These are phyloP conservation scores for Agelas oroides DNA, from an alignment of 37 sponge, comb jelly and placozoan genomes.

Conservation along the genomic window DNA sequence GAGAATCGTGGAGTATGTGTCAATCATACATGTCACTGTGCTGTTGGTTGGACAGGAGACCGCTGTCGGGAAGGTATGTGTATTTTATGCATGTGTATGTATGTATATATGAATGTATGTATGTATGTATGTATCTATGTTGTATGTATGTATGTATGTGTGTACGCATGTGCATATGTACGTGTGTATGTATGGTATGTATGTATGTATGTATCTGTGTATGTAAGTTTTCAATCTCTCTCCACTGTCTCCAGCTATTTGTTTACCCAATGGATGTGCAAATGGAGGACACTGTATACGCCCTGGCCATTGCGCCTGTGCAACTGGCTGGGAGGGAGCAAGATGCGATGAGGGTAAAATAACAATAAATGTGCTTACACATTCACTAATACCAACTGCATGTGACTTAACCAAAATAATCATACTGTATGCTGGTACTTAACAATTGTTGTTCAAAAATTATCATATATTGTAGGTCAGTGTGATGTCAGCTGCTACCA, in stretches of 20 bases:
- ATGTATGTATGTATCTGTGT: no score
- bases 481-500: slow-evolving; percentile 10
- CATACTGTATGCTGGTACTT: no score
- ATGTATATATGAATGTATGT: no score
- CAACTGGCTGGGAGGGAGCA: background rate
- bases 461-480: background rate
- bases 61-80: background rate
- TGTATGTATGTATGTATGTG: background rate
- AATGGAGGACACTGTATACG: slow-evolving; percentile 16
- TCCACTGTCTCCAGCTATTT: slow-evolving; percentile 12
- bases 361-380: background rate
- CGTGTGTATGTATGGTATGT: no score
- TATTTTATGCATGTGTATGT: no score
- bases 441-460: no score
- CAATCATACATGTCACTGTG: background rate
- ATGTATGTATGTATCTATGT: background rate
- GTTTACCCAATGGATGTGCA: slow-evolving; percentile 20
- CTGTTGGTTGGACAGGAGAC: background rate
- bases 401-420: no score
- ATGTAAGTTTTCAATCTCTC: no score
- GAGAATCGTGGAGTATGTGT: background rate
- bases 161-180: no score
- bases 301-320: background rate
- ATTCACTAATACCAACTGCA: no score
- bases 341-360: slow-evolving; percentile 9